Base-by-base conservation (phyloP, 2,113 vertebrate genomes). In the Spermophilus dauricus region DNA sequence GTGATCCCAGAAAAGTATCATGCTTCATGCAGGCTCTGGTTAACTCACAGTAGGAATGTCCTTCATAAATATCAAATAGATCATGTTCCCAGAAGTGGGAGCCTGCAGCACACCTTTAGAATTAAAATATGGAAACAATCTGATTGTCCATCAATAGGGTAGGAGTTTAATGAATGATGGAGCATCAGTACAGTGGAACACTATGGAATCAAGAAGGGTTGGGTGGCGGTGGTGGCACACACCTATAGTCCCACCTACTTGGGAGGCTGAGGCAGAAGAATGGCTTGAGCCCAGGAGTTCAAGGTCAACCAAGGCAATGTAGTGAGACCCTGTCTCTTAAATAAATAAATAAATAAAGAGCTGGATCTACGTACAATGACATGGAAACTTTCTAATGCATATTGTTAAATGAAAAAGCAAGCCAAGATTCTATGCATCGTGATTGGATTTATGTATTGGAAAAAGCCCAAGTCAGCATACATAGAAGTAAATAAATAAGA, bases 51-150 rank as follows among this genome's bases (percentile, higher is more conserved):
- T 61, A 20, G 26, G 5, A 85, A 24, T 61, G 37, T 18, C 32
- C 16, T 87, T 75, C 12, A 13, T 85, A 14, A 48, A 22, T 61
- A 48, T 14, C 56, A 39, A 58, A 20, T 75, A 75, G 58, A 56
- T 53, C 28, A 70, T 22, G 26, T 13, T 84, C 18, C 30, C 84
- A 34, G 24, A 53, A 72, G 73, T 72, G 4, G 61, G 84, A 70
- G 34, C 34, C 70, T 70, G 5, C 10, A 42, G 70, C 16, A 77
- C 61, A 87, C 24, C 83, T 51, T 70, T 69, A 37, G 61, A 76
- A 77, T 72, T 88, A 61, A 83, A 87, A 94, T n/a, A 24, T 96
- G 34, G 34, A 76, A 88, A 69, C 39, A 75, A 58, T n/a, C 8
- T 28, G 37, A 48, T 48, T 26, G n/a, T 26, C 30, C 30, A 56